These are phyloP conservation scores for Chaitophorus viminalis DNA, from an alignment of 2,888 invertebrate species.

Conservation along the genomic window DNA sequence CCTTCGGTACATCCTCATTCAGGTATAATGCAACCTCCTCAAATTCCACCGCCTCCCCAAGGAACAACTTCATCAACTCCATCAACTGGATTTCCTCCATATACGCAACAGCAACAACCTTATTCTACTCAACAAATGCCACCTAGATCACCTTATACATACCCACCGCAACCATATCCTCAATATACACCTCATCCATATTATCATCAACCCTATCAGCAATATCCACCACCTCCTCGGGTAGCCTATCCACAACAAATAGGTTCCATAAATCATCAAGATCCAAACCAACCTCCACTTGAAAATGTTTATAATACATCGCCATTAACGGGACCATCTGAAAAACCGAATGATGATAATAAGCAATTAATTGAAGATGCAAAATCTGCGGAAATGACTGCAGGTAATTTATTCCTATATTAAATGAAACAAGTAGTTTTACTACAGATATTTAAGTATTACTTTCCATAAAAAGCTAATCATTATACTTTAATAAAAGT, in stretches of 20 bases:
- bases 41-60: conserved; percentile 63
- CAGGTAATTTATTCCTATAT: conserved; percentile 26
- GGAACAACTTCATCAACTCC: conserved; percentile 60
- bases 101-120: conserved; percentile 70
- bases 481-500: too few species aligned
- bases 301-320: conserved; percentile 9
- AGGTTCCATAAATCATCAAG: conserved; percentile 33
- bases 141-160: conserved; percentile 70
- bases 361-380: conserved; percentile 43
- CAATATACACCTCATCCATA: conserved; percentile 70
- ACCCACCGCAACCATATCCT: conserved; percentile 70
- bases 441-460: background rate
- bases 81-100: conserved; percentile 65
- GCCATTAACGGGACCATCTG: conserved; percentile 14
- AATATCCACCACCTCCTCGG: conserved; percentile 68
- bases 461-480: too few species aligned
- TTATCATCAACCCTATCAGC: conserved; percentile 68
- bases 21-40: conserved; percentile 62
- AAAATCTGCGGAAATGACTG: conserved; percentile 32
- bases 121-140: conserved; percentile 68
- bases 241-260: conserved; percentile 49
- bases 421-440: background rate
- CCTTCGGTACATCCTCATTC: conserved; percentile 55
- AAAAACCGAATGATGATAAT: conserved; percentile 48
- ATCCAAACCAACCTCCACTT: conserved; percentile 38